Base-by-base conservation (phyloP, 2,797 vertebrate genomes). In the Paratrypauchen microcephalus region DNA sequence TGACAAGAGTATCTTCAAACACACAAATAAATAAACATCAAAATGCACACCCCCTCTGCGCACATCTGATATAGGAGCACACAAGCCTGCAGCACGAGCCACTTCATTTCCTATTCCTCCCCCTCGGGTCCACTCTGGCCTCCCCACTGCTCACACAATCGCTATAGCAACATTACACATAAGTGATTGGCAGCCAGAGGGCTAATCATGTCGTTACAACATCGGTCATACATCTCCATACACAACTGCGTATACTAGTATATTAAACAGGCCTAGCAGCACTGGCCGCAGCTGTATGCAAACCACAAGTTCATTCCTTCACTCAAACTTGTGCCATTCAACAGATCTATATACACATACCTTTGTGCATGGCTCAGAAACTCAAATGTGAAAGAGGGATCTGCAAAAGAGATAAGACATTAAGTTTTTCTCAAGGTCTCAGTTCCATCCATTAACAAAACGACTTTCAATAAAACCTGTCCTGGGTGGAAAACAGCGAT, bases 31-130 rank as follows among this genome's bases (percentile, higher is more conserved):
- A 74, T 65, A 63, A 28, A 66, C 65, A 66, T 50, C 19, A 60
- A 66, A 66, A 66, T 6, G 52, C 65, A 80, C 67, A 58, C 71
- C 60, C 71, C 61, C 73, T 76, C 55, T 72, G 47, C 11, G 5
- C 54, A 63, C 64, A 26, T 48, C 64, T 36, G 15, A 28, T 26
- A 61, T 61, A 66, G 12, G 0, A 6, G 26, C 56, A 67, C 62
- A 76, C 36, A 78, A 58, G 73, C 83, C 70, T 0, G 73, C 58
- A 5, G 28, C 58, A 60, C 28, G 15, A 74, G 80, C 83, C 87
- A 81, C 84, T 84, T 91, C 36, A 92, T 90, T 91, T 87, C 79
- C 84, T 80, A 90, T 86, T 89, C 90, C 88, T 72, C 86, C 85
- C 87, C 77, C 80, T 88, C 71, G 65, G 81, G 78, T 80, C 83